Conservation (phyloP, 2,797 vertebrate species). For the Melanotaenia parkinsoni region DNA sequence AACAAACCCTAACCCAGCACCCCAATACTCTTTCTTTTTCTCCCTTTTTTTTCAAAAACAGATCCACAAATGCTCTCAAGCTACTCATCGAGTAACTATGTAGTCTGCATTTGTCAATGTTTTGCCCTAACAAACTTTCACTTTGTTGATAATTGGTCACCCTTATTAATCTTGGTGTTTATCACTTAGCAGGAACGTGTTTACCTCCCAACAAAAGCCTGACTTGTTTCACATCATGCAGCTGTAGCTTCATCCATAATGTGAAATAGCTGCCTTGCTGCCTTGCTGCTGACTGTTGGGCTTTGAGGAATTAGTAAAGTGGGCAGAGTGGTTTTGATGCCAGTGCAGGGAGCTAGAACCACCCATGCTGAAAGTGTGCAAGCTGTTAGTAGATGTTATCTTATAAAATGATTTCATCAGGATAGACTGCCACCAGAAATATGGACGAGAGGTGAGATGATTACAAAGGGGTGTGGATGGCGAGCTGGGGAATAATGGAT, state of each 20-base stretch:
- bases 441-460: constrained; percentile 10
- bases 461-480: constrained; percentile 7
- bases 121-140: constrained; percentile 36
- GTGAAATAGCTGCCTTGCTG: neutral
- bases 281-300: constrained; percentile 24
- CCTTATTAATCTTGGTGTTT: constrained; percentile 15
- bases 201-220: constrained; percentile 20
- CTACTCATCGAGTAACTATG: constrained; percentile 31
- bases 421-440: constrained; percentile 37
- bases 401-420: constrained; percentile 46
- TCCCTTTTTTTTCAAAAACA: constrained; percentile 6
- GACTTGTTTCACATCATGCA: neutral
- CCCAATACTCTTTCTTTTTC: neutral
- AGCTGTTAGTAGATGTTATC: constrained; percentile 37
- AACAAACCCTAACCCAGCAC: constrained; percentile 30
- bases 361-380: constrained; percentile 51
- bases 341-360: constrained; percentile 36
- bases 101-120: constrained; percentile 16
- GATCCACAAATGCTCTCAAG: constrained; percentile 14
- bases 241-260: constrained; percentile 22
- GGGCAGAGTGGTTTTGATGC: constrained; percentile 24
- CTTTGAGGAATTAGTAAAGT: constrained; percentile 33
- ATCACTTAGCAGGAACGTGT: constrained; percentile 10
- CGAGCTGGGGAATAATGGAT: constrained; percentile 23
- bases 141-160: constrained; percentile 2